Base-by-base conservation (phyloP, 2,888 invertebrate species). In the Anthophora plumipes region DNA sequence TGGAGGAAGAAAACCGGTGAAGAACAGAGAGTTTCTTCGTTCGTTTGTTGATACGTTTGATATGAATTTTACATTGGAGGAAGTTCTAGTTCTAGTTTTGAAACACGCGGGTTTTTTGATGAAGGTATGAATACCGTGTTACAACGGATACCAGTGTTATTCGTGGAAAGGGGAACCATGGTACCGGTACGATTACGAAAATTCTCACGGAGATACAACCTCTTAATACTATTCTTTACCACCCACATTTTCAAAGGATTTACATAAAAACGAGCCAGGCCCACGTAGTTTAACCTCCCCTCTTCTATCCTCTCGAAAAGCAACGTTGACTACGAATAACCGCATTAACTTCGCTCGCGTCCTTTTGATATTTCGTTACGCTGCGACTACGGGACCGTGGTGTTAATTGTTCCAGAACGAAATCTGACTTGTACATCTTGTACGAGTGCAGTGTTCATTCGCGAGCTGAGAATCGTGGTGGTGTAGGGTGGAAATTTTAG, bases 291-390 rank as follows among this genome's bases (percentile, higher is more conserved):
- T n/a, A n/a, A n/a, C n/a, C n/a, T n/a, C n/a, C n/a, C n/a, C n/a
- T n/a, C n/a, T n/a, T n/a, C n/a, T n/a, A n/a, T n/a, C n/a, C 82
- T 3, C 74, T 78, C 85, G 85, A 85, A 84, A n/a, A n/a, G n/a
- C n/a, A n/a, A n/a, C n/a, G n/a, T n/a, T 85, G 91, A 88, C 87
- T 91, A 90, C 89, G 86, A 91, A 91, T 87, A 79, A 86, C 87
- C 85, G 84, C 83, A 90, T 92, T 91, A 90, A 86, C 70, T 69
- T 77, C 31, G 37, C 76, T 31, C 66, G 81, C 75, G 73, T 72
- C 74, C 57, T 72, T 80, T 80, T 85, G 82, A 85, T 80, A 75
- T 77, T 77, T 70, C 77, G 63, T 43, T 69, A 60, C 74, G 64
- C 78, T 57, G 11, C 1, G 1, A 8, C 48, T 31, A 31, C 31